Conservation (phyloP, 2,113 vertebrate species). For the Bubo blakistoni region DNA sequence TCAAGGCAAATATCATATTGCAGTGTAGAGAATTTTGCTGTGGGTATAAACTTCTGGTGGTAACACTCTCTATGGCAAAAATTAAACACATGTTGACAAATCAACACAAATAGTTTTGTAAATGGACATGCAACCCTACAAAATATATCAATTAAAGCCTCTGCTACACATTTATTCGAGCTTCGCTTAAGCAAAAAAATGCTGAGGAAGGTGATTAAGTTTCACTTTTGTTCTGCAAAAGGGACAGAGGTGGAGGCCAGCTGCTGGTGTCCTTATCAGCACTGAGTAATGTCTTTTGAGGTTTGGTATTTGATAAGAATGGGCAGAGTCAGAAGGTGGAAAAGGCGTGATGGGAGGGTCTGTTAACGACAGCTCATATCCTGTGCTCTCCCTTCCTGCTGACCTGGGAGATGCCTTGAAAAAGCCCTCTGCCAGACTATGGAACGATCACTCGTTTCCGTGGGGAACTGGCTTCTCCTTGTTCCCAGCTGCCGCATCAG, state of each 20-base stretch:
- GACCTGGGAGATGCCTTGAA: not conserved
- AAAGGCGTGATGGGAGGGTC: not conserved
- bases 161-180: not conserved
- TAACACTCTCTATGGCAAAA: not conserved
- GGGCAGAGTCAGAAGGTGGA: not conserved
- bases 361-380: not conserved
- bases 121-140: not conserved
- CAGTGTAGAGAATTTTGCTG: not conserved
- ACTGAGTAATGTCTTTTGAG: not conserved
- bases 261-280: not conserved
- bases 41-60: rapidly evolving
- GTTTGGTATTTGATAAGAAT: not conserved
- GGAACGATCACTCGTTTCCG: rapidly evolving
- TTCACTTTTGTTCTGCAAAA: not conserved
- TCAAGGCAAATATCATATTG: not conserved
- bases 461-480: not conserved
- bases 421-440: not conserved
- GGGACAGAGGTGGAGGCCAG: not conserved
- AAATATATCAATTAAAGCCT: not conserved
- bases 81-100: not conserved
- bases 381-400: not conserved
- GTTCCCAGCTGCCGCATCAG: not conserved
- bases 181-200: not conserved
- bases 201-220: not conserved
- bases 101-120: not conserved